These are phyloP conservation scores for Pristis pectinata DNA, from an alignment of 2,797 vertebrate species.

Conservation along the genomic window DNA sequence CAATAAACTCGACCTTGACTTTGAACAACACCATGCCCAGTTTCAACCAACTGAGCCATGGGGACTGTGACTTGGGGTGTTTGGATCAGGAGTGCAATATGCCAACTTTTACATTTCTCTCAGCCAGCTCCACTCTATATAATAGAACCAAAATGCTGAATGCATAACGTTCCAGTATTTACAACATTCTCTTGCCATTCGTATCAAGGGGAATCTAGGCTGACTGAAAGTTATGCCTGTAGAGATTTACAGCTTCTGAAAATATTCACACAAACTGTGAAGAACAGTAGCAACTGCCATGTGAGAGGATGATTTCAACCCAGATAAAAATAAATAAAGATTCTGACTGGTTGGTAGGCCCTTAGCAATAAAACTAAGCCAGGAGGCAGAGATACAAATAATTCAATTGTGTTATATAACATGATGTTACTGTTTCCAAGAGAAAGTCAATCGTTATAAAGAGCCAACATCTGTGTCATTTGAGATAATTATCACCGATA, in stretches of 20 bases:
- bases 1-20: too few species aligned
- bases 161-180: neutral
- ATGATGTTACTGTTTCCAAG: neutral
- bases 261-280: neutral
- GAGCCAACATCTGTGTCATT: neutral
- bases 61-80: too few species aligned
- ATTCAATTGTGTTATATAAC: conserved; percentile 8
- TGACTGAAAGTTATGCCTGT: neutral
- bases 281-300: neutral
- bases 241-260: neutral
- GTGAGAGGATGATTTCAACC: neutral
- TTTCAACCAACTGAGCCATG: neutral
- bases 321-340: neutral
- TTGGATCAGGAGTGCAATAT: neutral
- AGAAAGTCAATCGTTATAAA: neutral
- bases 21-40: neutral
- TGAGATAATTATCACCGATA: neutral
- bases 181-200: neutral
- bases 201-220: neutral
- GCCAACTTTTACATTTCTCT: neutral
- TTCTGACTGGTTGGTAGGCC: neutral
- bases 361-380: neutral
- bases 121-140: neutral
- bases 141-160: neutral
- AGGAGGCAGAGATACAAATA: neutral